These are phyloP conservation scores for Falco rusticolus DNA, from an alignment of 2,797 vertebrate species.

Conservation along the genomic window DNA sequence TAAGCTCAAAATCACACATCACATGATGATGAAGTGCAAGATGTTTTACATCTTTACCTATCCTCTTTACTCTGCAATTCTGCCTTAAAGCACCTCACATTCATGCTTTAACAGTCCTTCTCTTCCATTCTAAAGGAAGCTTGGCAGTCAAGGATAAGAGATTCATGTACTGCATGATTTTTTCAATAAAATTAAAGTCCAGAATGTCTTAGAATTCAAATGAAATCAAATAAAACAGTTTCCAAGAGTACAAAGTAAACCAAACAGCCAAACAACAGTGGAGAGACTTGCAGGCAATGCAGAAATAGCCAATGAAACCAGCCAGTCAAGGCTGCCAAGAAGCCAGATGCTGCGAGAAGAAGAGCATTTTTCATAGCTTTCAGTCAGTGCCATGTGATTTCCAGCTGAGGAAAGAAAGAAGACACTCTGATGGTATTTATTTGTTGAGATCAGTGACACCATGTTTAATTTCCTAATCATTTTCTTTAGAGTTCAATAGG, in stretches of 20 bases:
- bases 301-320: conserved; percentile 26
- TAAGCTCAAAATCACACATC: background rate
- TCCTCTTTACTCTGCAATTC: background rate
- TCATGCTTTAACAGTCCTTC: background rate
- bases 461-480: background rate
- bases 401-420: conserved; percentile 1
- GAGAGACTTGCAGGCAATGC: background rate
- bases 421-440: background rate
- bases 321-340: conserved; percentile 17
- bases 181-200: background rate
- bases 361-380: conserved; percentile 12
- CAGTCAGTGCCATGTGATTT: background rate
- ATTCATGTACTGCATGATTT: background rate
- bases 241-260: background rate
- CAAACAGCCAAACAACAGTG: background rate
- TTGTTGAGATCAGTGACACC: background rate
- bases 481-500: background rate
- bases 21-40: background rate
- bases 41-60: background rate
- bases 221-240: conserved; percentile 21
- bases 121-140: background rate
- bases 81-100: background rate
- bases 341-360: background rate
- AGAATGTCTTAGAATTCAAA: conserved; percentile 8
- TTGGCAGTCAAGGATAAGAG: background rate